Conservation (phyloP, 1,140 invertebrate species). For the Bombus sibiricus region DNA sequence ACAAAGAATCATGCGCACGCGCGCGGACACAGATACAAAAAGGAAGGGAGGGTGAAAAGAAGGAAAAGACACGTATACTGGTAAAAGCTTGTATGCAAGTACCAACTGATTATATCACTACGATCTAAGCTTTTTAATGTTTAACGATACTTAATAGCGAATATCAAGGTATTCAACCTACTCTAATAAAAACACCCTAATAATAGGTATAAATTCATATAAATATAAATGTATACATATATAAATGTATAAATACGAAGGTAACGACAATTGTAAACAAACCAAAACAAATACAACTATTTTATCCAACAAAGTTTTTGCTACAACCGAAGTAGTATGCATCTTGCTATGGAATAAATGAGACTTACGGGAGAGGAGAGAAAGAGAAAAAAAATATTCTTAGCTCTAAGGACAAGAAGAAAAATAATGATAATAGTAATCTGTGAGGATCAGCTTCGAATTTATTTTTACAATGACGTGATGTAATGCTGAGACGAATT, state of each 20-base stretch:
- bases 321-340: conserved; percentile 79
- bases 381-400: conserved; percentile 60
- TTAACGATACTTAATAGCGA: conserved; percentile 66
- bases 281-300: conserved; percentile 76
- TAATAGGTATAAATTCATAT: conserved; percentile 58
- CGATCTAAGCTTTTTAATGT: conserved; percentile 80
- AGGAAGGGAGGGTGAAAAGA: neutral
- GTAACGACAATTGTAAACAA: conserved; percentile 72
- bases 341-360: conserved; percentile 76
- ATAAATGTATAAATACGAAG: conserved; percentile 69
- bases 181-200: conserved; percentile 55
- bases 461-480: conserved; percentile 82
- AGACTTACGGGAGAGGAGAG: conserved; percentile 53
- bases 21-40: conserved; percentile 23
- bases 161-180: conserved; percentile 68
- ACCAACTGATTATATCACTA: conserved; percentile 81
- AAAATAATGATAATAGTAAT: conserved; percentile 73
- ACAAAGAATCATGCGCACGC: conserved; percentile 50
- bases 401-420: conserved; percentile 72
- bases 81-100: conserved; percentile 75
- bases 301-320: conserved; percentile 81
- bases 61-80: conserved; percentile 56
- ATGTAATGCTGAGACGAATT: conserved; percentile 69
- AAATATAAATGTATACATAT: conserved; percentile 69
- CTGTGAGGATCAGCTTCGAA: conserved; percentile 79